A percentile compares a stretch with the other conserved stretches of the same genome.
Conservation (phyloP, 2,113 vertebrate genomes). For the Crotalus helleri region DNA sequence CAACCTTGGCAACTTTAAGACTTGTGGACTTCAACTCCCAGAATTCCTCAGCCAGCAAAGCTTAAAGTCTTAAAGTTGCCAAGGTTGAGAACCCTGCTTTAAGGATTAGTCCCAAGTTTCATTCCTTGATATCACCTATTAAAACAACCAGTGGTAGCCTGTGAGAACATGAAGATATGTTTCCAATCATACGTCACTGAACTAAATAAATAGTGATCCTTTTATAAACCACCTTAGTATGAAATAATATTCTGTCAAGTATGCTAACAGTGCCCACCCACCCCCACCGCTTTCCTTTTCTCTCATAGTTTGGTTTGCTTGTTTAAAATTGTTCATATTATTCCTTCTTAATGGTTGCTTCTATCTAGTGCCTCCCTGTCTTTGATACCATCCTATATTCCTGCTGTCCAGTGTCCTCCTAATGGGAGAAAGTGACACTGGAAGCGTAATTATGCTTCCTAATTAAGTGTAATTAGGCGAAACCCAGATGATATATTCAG, state of each 20-base stretch:
- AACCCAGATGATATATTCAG: slow-evolving; percentile 77
- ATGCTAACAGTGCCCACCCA: not conserved
- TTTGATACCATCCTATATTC: slow-evolving; percentile 36
- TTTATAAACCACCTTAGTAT: not conserved
- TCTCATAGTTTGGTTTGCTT: not conserved
- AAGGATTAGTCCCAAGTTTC: not conserved
- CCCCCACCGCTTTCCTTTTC: not conserved
- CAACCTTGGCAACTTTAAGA: no score
- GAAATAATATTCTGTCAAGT: not conserved
- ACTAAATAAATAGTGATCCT: not conserved
- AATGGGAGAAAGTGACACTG: slow-evolving; percentile 62
- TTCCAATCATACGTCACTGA: not conserved
- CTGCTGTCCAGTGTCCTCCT: slow-evolving; percentile 66
- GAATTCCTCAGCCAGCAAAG: no score
- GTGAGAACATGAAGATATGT: not conserved
- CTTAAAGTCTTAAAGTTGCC: no score
- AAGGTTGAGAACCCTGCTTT: not conserved
- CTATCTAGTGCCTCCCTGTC: slow-evolving; percentile 53
- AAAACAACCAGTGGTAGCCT: not conserved
- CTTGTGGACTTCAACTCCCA: no score
- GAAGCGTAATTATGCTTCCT: slow-evolving; percentile 75
- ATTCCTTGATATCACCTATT: not conserved
- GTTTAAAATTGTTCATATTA: slow-evolving; percentile 37
- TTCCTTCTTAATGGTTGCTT: slow-evolving; percentile 44
- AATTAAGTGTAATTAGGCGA: slow-evolving; percentile 81